Base-by-base conservation (phyloP, 2,888 invertebrate genomes). In the Pelosia muscerda region DNA sequence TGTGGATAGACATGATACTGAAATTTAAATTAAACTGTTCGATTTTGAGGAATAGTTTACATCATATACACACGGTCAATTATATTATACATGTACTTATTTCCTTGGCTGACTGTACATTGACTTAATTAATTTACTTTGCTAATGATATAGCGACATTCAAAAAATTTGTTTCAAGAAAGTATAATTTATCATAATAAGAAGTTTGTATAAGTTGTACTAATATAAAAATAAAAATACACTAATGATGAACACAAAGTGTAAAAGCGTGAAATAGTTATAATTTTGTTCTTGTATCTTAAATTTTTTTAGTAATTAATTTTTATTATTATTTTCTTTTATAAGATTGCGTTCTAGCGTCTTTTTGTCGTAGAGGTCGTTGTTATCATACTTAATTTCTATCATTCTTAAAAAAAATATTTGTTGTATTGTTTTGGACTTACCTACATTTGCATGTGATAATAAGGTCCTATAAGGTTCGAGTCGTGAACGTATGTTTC, bases 41-140 rank as follows among this genome's bases (percentile, higher is more conserved):
- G 6, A 42, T 42, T 42, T 38, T 42, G 19, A 42, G 42, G 42
- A 42, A 19, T 19, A 42, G 42, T 42, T 19, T 42, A 19, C 42
- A 6, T 3, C 8, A 0, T 42, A 19, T 42, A 19, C 9, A 0
- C 4, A 2, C 31, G 31, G 8, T 8, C 6, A 28, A 28, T 28
- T 5, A 28, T 28, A 5, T 5, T 28, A 28, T 6, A 28, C 28
- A 3, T 28, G 3, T 28, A 28, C 28, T 28, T 38, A 38, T 38
- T 38, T 38, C 13, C 10, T 15, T 15, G 38, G 15, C 15, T 5
- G 38, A 15, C 15, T 38, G 15, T 38, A 38, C 38, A 38, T 38
- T 42, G 49, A 49, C 8, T 49, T n/a, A 49, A 49, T 49, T 49
- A 49, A 49, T 49, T 49, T 49, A n/a, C n/a, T 49, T 49, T 49